Evolutionary conservation across 2,113 vertebrate genomes (phyloP), one percentile per base, ranked within the genome.

Genomic region (Chascanopsetta lugubris): DNA sequence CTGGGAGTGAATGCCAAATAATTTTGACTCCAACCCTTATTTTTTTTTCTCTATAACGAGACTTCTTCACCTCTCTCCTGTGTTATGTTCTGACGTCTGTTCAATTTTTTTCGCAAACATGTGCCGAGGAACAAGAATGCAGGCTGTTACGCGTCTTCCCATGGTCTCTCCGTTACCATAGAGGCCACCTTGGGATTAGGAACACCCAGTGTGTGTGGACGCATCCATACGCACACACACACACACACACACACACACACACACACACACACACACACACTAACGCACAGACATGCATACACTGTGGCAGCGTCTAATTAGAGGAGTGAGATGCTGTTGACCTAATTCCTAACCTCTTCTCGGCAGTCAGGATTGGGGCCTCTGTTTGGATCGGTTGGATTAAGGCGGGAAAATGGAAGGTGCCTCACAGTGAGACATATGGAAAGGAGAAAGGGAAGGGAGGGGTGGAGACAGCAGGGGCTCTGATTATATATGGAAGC

Each of bases 321-420:
- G 82, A 87, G 45, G 81, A 80, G 78, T 69, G 69, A 72, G 81
- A 84, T 81, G 76, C 67, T 79, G 61, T 87, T 53, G 86, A 91
- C 88, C 89, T 89, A 90, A 87, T 87, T 90, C 84, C 62, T 83
- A 72, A 88, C 84, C 80, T 62, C 84, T 83, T 63, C 61, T 36
- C 69, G 6, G 77, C 69, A 59, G 74, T 75, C 72, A 47, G 48
- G 66, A 71, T 64, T n/a, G 18, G 30, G 55, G 69, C 61, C 72
- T 73, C 27, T 17, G 65, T 43, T 47, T n/a, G 63, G 57, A 74
- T 70, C 27, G 46, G 75, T 51, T 57, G 74, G 77, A 87, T 77
- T 77, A 74, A 6, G 61, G 71, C 26, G 57, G 79, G 65, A 75
- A 78, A 77, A 65, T 67, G 36, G 34, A 77, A 58, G 47, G 25